Evolutionary conservation across 2,797 vertebrate genomes (phyloP).

Genomic region (Rhincodon typus): DNA sequence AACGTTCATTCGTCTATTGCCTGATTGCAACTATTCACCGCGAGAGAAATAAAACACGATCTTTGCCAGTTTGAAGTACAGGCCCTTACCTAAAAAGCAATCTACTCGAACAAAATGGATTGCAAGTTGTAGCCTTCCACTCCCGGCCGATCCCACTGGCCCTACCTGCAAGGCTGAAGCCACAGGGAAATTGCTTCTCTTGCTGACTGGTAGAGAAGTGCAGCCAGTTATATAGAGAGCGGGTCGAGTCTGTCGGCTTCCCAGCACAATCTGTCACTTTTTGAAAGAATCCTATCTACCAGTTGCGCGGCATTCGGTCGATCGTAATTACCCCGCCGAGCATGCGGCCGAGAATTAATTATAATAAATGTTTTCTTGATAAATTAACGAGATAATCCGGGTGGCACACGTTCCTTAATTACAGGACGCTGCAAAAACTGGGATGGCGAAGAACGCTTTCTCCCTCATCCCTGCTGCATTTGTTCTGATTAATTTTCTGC

Average conservation of each 20-base stretch:
- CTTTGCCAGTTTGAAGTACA: not conserved
- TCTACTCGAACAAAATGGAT: not conserved
- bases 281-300: constrained; percentile 62
- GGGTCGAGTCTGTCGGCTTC: constrained; percentile 66
- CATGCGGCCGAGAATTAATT: constrained; percentile 75
- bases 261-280: constrained; percentile 82
- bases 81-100: not conserved
- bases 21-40: not conserved
- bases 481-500: constrained; percentile 69
- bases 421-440: constrained; percentile 58
- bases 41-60: not conserved
- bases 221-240: constrained; percentile 48
- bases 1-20: too few species aligned
- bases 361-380: constrained; percentile 89
- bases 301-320: constrained; percentile 76
- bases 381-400: constrained; percentile 86
- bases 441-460: constrained; percentile 26
- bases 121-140: not conserved
- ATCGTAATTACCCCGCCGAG: constrained; percentile 73
- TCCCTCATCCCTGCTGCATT: constrained; percentile 56
- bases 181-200: constrained; percentile 41
- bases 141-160: not conserved
- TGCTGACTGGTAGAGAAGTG: not conserved
- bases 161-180: constrained; percentile 49
- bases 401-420: constrained; percentile 82